phyloP scores from a whole-genome alignment of 2,888 invertebrate genomes.

The Cephus rjabovi region DNA sequence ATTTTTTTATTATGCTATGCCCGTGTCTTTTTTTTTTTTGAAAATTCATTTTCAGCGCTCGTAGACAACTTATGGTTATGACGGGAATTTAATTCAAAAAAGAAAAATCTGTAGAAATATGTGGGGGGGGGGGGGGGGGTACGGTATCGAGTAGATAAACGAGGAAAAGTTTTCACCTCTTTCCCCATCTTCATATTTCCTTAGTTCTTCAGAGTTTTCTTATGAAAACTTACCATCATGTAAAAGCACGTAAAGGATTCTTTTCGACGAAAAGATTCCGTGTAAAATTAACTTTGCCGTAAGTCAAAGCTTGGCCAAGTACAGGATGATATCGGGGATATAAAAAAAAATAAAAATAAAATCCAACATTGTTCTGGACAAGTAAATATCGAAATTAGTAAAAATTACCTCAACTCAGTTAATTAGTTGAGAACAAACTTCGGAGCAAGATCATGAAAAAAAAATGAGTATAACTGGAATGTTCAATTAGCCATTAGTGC shows the following conservation, averaged over 20 bases:
- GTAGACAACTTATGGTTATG: no score
- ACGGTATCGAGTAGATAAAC: background rate
- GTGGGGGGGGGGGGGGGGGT: background rate
- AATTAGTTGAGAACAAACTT: background rate
- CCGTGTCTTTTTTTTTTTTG: background rate
- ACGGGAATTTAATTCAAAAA: background rate
- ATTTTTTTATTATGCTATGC: background rate
- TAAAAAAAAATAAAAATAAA: background rate
- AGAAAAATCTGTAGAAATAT: background rate
- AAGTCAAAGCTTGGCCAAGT: background rate
- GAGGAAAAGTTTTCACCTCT: constrained; percentile 19
- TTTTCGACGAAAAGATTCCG: background rate
- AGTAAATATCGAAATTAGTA: background rate
- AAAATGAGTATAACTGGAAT: background rate
- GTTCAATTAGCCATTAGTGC: background rate
- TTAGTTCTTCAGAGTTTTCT: background rate
- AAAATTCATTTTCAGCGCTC: background rate
- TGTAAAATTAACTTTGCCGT: background rate
- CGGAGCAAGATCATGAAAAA: background rate
- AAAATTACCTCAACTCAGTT: background rate
- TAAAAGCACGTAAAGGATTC: background rate
- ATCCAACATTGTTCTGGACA: no score
- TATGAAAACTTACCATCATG: background rate
- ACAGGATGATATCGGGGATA: background rate
- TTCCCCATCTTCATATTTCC: background rate